phyloP scores from a whole-genome alignment of 2,888 invertebrate species.

The Sphaerophoria taeniata region DNA sequence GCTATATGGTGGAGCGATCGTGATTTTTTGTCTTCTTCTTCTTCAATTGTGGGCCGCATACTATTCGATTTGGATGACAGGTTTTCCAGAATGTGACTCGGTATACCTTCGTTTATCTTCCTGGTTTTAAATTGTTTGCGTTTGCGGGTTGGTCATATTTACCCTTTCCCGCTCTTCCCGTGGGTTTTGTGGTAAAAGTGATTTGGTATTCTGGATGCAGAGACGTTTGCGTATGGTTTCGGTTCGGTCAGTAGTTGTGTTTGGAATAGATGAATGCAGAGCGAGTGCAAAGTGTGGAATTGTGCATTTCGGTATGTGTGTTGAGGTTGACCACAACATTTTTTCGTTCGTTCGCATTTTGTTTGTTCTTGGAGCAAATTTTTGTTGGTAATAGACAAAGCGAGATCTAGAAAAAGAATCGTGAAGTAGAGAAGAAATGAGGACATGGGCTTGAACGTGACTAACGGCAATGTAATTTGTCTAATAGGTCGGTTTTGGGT shows the following conservation, averaged over 20 bases:
- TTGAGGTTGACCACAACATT: conserved; percentile 36
- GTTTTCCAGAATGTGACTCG: conserved; percentile 54
- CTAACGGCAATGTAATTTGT: too few species aligned
- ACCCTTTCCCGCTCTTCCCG: not conserved
- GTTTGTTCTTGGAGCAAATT: not conserved
- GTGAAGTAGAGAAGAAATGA: not conserved
- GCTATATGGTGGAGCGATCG: not conserved
- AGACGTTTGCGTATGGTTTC: conserved; percentile 30
- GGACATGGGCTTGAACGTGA: too few species aligned
- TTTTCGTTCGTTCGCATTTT: conserved; percentile 34
- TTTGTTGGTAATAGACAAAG: not conserved
- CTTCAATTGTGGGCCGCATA: not conserved
- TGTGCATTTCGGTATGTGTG: conserved; percentile 4
- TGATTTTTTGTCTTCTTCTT: conserved; percentile 26
- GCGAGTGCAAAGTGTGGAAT: conserved; percentile 14
- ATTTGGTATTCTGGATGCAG: conserved; percentile 66
- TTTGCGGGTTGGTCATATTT: not conserved
- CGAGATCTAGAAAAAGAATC: not conserved
- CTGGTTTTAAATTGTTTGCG: conserved; percentile 54
- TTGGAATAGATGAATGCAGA: conserved; percentile 21
- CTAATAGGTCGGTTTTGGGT: too few species aligned
- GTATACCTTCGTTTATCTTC: conserved; percentile 52
- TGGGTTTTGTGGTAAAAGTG: conserved; percentile 58
- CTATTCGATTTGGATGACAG: conserved; percentile 37
- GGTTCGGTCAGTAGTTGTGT: conserved; percentile 42